Base-by-base conservation (phyloP, 2,113 vertebrate genomes). In the Probosciger aterrimus region DNA sequence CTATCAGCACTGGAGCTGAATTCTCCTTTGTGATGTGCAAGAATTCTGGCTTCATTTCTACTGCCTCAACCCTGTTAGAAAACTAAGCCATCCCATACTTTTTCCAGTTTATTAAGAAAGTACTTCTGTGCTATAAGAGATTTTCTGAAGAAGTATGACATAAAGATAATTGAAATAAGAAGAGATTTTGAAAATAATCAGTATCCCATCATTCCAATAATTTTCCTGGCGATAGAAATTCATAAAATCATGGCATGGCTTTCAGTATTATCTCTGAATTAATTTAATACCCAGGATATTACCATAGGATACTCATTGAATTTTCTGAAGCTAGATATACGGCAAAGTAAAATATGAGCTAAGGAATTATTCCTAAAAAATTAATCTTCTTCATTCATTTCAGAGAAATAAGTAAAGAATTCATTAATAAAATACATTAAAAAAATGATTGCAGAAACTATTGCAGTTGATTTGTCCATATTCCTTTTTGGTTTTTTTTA, bases 401-500 rank as follows among this genome's bases (percentile, higher is more conserved):
- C 35, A 82, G 57, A 88, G 11, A 85, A 63, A 67, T 37, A 69
- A 53, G 1, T 41, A 41, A 23, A 12, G 11, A 39, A 77, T n/a
- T 83, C 46, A 74, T 77, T 60, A 53, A 64, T 63, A 47, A 50
- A 91, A 85, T 39, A 27, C 16, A 37, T 71, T 62, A 0, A 12
- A 50, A 50, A 86, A 81, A 27, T 39, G 1, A 16, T 57, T 62
- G 14, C 17, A 63, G 22, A 75, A 91, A 59, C 4, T 5, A 30
- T 68, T 86, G 6, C 4, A 44, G 11, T 31, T 83, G 13, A 50
- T 64, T 88, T 81, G 10, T 86, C 4, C 33, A 22, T 52, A 33
- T 70, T 80, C 6, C 11, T 1, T 0, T 10, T 5, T 80, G 35
- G 35, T 13, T 15, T 3, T 5, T 2, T 27, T 17, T 30, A 1